A percentile compares a stretch with the other conserved stretches of the same genome.
Conservation (phyloP, 2,888 invertebrate species). For the Isotomurus palustris region DNA sequence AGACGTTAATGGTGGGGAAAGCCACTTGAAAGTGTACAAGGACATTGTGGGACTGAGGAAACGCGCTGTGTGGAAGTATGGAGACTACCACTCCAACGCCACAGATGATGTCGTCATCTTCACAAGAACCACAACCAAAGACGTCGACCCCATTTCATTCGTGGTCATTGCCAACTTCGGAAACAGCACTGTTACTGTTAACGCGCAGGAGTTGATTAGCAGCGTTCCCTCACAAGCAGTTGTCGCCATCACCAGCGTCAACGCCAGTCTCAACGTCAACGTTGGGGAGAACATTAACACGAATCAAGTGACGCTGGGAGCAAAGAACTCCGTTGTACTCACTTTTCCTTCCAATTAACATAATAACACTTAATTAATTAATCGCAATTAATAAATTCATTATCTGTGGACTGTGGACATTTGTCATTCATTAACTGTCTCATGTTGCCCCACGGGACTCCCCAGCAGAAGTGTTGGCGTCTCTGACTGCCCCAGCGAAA, state of each 20-base stretch:
- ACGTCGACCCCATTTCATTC: too few species aligned
- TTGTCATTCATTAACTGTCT: too few species aligned
- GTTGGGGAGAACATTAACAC: conserved; percentile 23
- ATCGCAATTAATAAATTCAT: too few species aligned
- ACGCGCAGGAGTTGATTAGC: conserved; percentile 14
- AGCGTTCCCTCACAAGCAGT: conserved; percentile 16
- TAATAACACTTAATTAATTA: too few species aligned
- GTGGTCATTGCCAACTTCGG: conserved; percentile 22
- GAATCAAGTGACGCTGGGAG: conserved; percentile 20
- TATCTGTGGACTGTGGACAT: too few species aligned
- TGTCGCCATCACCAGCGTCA: conserved; percentile 8
- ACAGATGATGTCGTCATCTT: conserved; percentile 45
- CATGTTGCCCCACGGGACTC: too few species aligned
- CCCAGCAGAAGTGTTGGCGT: too few species aligned
- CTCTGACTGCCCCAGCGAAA: too few species aligned
- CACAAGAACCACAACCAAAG: too few species aligned
- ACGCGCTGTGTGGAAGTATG: conserved; percentile 54
- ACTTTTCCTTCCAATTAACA: conserved; percentile 12
- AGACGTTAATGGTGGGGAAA: conserved; percentile 33
- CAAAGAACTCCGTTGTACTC: conserved; percentile 30
- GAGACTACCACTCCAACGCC: conserved; percentile 50
- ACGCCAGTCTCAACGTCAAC: conserved; percentile 1
- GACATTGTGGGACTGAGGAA: conserved; percentile 39
- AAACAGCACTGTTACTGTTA: conserved; percentile 8
- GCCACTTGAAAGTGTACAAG: conserved; percentile 46